Conservation (phyloP, 2,888 invertebrate species). For the Caenorhabditis zanzibari region DNA sequence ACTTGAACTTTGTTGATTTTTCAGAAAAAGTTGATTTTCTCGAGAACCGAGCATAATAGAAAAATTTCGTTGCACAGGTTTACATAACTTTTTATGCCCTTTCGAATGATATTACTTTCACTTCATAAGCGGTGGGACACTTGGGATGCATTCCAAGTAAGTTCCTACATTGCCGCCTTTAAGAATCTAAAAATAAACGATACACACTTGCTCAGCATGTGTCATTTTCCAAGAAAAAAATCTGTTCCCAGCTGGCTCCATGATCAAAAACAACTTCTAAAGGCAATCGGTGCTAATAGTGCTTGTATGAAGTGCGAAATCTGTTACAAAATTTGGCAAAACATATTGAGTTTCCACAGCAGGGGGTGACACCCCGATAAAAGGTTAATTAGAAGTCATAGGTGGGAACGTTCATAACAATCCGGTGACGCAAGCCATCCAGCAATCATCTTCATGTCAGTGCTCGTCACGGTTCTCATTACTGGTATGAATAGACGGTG, state of each 20-base stretch:
- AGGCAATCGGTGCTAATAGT: conserved; percentile 42
- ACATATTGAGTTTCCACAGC: conserved; percentile 46
- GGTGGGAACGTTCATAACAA: conserved; percentile 47
- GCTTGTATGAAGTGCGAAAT: conserved; percentile 29
- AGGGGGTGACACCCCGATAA: conserved; percentile 36
- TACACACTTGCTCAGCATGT: not conserved
- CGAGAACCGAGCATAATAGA: no score
- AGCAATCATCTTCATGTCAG: conserved; percentile 58
- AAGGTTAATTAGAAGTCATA: conserved; percentile 33
- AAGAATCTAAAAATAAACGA: not conserved
- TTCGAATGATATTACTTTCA: no score
- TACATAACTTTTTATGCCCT: no score
- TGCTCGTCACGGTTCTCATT: conserved; percentile 55
- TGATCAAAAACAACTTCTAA: conserved; percentile 13
- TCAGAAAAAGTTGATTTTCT: no score
- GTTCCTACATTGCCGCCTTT: not conserved
- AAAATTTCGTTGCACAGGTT: no score
- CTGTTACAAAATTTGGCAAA: conserved; percentile 26
- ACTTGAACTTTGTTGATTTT: no score
- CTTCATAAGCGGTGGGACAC: no score
- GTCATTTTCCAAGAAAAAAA: conserved; percentile 6
- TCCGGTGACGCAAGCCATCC: conserved; percentile 36
- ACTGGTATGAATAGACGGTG: conserved; percentile 41
- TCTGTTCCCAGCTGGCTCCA: conserved; percentile 28
- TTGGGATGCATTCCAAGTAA: no score